These are phyloP conservation scores for Saxidomus purpurata DNA, from an alignment of 1,140 invertebrate genomes.

Conservation along the genomic window DNA sequence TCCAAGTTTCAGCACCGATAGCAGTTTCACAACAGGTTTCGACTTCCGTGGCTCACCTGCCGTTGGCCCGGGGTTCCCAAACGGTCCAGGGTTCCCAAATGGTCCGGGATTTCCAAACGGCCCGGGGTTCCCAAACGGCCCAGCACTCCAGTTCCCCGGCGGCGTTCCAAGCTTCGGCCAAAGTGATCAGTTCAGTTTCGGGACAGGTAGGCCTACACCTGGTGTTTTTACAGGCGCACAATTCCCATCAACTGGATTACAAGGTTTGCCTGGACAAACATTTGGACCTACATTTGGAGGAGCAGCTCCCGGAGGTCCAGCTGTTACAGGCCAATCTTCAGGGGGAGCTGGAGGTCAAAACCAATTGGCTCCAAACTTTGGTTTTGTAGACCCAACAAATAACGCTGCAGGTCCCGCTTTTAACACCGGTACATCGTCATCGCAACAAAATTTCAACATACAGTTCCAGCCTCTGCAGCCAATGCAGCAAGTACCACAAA, in stretches of 20 bases:
- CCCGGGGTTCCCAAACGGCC: conserved; percentile 10
- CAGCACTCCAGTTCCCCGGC: neutral
- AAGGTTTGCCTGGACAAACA: neutral
- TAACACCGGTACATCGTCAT: neutral
- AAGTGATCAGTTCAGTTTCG: conserved; percentile 4
- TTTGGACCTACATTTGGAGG: neutral
- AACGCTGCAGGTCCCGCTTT: conserved; percentile 19
- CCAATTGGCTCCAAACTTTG: neutral
- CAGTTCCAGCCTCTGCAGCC: conserved; percentile 9
- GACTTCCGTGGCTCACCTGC: neutral
- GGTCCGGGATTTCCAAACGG: conserved; percentile 1
- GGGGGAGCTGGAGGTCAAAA: neutral
- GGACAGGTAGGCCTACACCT: neutral
- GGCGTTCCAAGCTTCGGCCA: conserved; percentile 10
- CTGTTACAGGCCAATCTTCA: neutral
- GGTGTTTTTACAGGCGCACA: neutral
- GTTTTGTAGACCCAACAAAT: neutral
- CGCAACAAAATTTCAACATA: conserved; percentile 12
- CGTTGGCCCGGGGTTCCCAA: neutral
- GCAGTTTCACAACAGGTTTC: neutral
- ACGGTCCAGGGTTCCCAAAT: conserved; percentile 11
- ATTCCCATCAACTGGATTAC: neutral
- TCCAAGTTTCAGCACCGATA: neutral
- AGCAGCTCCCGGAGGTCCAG: neutral
- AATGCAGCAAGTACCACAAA: neutral